These are phyloP conservation scores for Eupithecia subumbrata DNA, from an alignment of 2,888 invertebrate genomes.

Conservation along the genomic window DNA sequence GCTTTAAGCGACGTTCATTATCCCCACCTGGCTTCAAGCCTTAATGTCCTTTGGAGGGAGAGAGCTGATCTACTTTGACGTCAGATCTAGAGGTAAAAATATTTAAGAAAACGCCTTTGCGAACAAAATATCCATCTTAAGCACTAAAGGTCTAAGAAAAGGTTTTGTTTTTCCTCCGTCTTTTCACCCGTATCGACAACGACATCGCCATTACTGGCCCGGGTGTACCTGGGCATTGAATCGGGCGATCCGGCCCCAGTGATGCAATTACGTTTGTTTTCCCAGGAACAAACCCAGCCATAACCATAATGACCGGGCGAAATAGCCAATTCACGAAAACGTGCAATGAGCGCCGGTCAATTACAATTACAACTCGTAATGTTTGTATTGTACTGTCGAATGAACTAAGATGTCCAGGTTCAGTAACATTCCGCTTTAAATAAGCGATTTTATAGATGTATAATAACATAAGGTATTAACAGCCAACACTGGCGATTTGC, in stretches of 20 bases:
- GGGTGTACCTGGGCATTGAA: slow-evolving; percentile 25
- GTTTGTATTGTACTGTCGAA: slow-evolving; percentile 3
- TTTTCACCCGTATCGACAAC: slow-evolving; percentile 10
- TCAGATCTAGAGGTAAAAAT: background rate
- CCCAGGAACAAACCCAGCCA: slow-evolving; percentile 42
- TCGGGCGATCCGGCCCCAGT: slow-evolving; percentile 24
- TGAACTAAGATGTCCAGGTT: background rate
- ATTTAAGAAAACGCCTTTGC: background rate
- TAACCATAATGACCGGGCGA: slow-evolving; percentile 42
- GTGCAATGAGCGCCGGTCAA: slow-evolving; percentile 23
- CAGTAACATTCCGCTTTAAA: background rate
- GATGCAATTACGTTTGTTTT: slow-evolving; percentile 53
- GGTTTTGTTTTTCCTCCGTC: background rate
- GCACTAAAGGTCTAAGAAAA: slow-evolving; percentile 1
- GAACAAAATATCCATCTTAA: background rate
- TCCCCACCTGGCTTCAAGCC: background rate
- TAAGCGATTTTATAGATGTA: background rate
- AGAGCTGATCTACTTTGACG: background rate
- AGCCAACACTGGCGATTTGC: too few species aligned
- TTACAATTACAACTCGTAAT: slow-evolving; percentile 1
- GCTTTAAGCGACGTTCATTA: slow-evolving; percentile 10
- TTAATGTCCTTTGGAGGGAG: background rate
- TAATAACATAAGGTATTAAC: too few species aligned
- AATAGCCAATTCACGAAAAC: slow-evolving; percentile 34
- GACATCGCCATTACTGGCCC: slow-evolving; percentile 6